Evolutionary conservation across 2,797 vertebrate species (phyloP).

Genomic region (Anniella stebbinsi): DNA sequence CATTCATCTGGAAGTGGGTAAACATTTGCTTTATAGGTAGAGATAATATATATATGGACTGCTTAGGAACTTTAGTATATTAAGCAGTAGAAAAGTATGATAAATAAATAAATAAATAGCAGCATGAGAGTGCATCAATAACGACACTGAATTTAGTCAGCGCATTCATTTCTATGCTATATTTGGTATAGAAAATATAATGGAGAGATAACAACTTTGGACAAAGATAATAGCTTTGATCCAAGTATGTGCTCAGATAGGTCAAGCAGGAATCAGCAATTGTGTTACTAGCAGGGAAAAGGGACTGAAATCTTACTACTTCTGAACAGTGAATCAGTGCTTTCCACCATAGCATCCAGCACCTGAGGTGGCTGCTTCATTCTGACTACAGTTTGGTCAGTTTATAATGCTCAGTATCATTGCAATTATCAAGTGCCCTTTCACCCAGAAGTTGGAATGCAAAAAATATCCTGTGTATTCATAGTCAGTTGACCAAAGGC

Average conservation of each 20-base stretch:
- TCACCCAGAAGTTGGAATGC: neutral
- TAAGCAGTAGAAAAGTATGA: too few species aligned
- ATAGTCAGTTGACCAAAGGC: neutral
- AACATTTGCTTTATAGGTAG: too few species aligned
- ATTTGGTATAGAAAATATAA: neutral
- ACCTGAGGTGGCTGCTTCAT: neutral
- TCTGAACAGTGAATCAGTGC: neutral
- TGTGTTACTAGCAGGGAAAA: neutral
- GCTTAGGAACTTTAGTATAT: too few species aligned
- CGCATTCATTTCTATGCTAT: neutral
- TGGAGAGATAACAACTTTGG: neutral
- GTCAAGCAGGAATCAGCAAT: neutral
- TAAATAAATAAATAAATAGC: neutral
- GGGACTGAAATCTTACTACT: neutral
- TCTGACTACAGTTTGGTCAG: neutral
- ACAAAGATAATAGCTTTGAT: neutral
- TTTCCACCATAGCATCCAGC: too few species aligned
- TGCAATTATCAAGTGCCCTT: neutral
- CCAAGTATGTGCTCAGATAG: neutral
- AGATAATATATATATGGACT: too few species aligned
- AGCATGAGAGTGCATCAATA: neutral
- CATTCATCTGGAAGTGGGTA: too few species aligned
- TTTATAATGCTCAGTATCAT: neutral
- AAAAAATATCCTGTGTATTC: neutral
- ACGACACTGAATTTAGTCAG: neutral